Evolutionary conservation across 2,888 invertebrate species (phyloP).

Genomic region (Coremacera marginata): DNA sequence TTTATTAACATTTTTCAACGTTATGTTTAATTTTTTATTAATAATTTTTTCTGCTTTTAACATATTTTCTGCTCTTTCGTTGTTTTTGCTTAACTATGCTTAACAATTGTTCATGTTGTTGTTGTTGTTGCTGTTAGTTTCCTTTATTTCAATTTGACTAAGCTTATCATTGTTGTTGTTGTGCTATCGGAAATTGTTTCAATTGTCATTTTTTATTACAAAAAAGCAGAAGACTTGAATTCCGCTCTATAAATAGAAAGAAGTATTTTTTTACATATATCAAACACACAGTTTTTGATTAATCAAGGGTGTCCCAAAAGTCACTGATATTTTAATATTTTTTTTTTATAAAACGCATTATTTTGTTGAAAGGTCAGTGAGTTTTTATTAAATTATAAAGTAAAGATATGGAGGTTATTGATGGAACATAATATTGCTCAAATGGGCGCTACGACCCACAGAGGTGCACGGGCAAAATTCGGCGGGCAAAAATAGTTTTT

Average conservation of each 20-base stretch:
- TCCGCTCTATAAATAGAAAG: background rate
- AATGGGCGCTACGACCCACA: no score
- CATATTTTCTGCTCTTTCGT: background rate
- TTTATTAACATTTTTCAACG: background rate
- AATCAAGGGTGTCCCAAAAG: no score
- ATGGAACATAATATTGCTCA: no score
- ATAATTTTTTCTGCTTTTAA: constrained; percentile 1
- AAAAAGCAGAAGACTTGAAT: background rate
- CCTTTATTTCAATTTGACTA: background rate
- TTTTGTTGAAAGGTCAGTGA: no score
- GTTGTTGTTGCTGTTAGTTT: background rate
- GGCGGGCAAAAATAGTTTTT: no score
- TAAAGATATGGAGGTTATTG: no score
- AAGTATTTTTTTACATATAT: background rate
- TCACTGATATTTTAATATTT: no score
- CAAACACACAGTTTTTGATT: no score
- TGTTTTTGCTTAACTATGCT: background rate
- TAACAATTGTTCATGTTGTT: background rate
- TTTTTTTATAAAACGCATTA: no score
- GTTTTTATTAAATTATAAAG: no score
- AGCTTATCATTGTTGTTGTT: background rate
- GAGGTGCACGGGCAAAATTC: no score
- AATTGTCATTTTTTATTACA: background rate
- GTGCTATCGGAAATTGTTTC: background rate
- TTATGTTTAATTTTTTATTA: background rate